Evolutionary conservation across 2,797 vertebrate species (phyloP).

Genomic region (Ceryle rudis): DNA sequence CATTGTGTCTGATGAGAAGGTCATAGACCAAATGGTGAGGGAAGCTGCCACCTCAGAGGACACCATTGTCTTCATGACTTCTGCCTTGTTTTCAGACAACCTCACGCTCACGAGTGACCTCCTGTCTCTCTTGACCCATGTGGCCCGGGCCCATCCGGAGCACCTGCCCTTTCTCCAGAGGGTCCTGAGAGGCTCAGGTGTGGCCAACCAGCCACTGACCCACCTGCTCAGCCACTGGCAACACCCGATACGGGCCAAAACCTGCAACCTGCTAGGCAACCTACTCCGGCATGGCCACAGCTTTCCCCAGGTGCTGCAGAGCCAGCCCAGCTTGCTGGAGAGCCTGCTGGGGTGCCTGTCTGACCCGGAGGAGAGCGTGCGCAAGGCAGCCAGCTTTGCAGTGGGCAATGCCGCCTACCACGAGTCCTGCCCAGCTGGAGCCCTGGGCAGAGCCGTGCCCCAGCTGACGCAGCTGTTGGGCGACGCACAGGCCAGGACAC

Average conservation of each 20-base stretch:
- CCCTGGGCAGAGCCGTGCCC: constrained; percentile 63
- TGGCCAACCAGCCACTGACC: constrained; percentile 72
- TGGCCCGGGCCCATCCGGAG: constrained; percentile 69
- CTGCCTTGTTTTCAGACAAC: constrained; percentile 69
- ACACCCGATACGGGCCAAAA: constrained; percentile 81
- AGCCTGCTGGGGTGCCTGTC: constrained; percentile 70
- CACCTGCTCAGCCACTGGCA: constrained; percentile 80
- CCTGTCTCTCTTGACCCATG: constrained; percentile 83
- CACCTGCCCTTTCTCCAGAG: constrained; percentile 72
- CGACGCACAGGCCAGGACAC: constrained; percentile 82
- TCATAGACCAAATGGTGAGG: constrained; percentile 71
- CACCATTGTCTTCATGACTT: constrained; percentile 60
- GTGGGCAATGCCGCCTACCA: constrained; percentile 78
- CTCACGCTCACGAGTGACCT: constrained; percentile 83
- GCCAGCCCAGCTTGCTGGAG: constrained; percentile 49
- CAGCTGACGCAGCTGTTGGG: constrained; percentile 77
- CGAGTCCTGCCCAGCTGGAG: neutral
- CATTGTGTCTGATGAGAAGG: constrained; percentile 79
- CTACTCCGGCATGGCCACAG: constrained; percentile 60
- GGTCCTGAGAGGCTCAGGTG: constrained; percentile 65
- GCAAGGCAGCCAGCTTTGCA: constrained; percentile 77
- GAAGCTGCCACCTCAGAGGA: constrained; percentile 48
- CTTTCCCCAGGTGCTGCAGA: constrained; percentile 39
- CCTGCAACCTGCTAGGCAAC: constrained; percentile 87
- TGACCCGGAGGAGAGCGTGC: constrained; percentile 67